Percentiles rank a stretch among this genome's conserved stretches.
These are phyloP conservation scores for Latrodectus hesperus DNA, from an alignment of 2,888 invertebrate genomes.

Conservation along the genomic window DNA sequence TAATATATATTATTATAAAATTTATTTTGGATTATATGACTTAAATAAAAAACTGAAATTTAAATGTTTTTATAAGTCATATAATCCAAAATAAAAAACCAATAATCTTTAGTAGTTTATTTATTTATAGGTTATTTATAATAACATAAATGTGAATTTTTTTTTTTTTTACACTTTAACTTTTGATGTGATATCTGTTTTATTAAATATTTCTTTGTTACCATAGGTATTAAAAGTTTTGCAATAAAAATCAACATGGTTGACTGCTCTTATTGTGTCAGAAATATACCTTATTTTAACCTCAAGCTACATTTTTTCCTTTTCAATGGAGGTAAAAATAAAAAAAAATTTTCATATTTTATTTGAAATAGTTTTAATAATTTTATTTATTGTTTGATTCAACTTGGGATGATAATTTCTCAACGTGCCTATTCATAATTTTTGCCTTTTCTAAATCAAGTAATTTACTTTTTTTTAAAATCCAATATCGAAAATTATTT, in stretches of 20 bases:
- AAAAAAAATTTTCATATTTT: neutral
- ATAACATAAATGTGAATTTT: too few relatives aligned
- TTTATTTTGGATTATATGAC: too few relatives aligned
- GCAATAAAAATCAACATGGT: constrained; percentile 37
- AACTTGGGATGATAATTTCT: too few relatives aligned
- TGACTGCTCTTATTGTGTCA: constrained; percentile 48
- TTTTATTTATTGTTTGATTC: neutral
- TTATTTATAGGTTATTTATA: too few relatives aligned
- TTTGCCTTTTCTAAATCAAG: neutral
- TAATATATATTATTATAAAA: too few relatives aligned
- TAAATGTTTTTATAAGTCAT: too few relatives aligned
- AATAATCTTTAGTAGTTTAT: too few relatives aligned
- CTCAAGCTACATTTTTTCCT: constrained; percentile 53
- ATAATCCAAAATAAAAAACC: too few relatives aligned
- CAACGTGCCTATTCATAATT: neutral
- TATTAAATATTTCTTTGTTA: neutral
- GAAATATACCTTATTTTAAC: constrained; percentile 38
- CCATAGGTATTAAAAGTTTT: neutral
- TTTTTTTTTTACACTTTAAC: too few relatives aligned
- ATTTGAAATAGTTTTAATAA: neutral
- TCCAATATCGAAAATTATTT: neutral
- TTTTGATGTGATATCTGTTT: neutral
- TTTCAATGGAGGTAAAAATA: constrained; percentile 52
- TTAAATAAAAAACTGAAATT: too few relatives aligned
- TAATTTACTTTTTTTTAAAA: neutral